Evolutionary conservation across 2,113 vertebrate genomes (phyloP).

Genomic region (Colinus virginianus): DNA sequence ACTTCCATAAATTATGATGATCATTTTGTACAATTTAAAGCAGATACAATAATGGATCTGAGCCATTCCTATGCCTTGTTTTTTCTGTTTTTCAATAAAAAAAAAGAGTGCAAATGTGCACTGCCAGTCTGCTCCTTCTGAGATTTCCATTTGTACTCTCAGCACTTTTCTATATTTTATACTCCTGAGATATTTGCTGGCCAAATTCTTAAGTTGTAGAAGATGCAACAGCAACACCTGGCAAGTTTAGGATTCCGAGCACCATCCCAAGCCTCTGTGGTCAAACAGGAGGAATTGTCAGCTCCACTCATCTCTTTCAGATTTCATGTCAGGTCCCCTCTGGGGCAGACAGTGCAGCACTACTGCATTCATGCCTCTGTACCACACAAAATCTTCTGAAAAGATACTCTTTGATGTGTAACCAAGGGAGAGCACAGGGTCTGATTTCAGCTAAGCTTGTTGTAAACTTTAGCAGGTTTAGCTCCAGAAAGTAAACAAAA

Average conservation of each 20-base stretch:
- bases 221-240: background rate
- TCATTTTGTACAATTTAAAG: background rate
- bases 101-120: background rate
- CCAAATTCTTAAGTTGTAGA: background rate
- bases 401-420: background rate
- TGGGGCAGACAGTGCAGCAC: background rate
- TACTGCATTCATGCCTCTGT: background rate
- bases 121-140: rapidly evolving
- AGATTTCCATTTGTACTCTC: background rate
- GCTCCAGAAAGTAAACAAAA: conserved; percentile 4
- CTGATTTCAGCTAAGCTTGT: background rate
- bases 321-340: background rate
- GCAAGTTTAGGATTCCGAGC: background rate
- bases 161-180: background rate
- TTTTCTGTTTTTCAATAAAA: background rate
- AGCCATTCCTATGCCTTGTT: background rate
- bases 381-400: background rate
- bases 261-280: background rate
- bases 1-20: background rate
- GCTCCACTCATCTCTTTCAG: rapidly evolving
- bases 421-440: background rate
- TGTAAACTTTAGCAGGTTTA: conserved; percentile 22
- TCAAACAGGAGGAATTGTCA: background rate
- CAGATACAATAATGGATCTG: background rate
- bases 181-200: background rate